Conservation (phyloP, 64 coral and sea anemone species). For the Pocillopora damicornis region DNA sequence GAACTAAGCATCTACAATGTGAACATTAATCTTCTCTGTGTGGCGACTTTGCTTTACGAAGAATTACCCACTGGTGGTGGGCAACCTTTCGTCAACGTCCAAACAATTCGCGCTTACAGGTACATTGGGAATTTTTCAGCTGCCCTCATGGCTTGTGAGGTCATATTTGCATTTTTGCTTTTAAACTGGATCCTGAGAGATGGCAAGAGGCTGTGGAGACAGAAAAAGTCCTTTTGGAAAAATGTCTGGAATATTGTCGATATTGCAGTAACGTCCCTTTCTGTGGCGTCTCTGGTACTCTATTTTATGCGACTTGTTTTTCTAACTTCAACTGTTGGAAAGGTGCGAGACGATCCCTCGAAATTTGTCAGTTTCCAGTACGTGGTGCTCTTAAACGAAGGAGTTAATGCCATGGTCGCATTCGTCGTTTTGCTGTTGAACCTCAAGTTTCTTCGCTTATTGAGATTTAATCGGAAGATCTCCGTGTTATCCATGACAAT, state of each 20-base stretch:
- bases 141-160: slow-evolving; percentile 69
- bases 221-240: slow-evolving; percentile 56
- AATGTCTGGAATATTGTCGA: slow-evolving; percentile 72
- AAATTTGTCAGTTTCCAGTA: slow-evolving; percentile 86
- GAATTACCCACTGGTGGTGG: slow-evolving; percentile 52
- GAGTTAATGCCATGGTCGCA: slow-evolving; percentile 48
- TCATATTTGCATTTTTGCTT: slow-evolving; percentile 63
- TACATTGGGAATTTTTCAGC: slow-evolving; percentile 66
- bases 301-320: slow-evolving; percentile 74
- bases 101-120: slow-evolving; percentile 75
- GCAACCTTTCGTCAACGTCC: slow-evolving; percentile 57
- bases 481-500: slow-evolving; percentile 70
- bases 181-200: slow-evolving; percentile 73
- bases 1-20: slow-evolving; percentile 84
- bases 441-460: slow-evolving; percentile 75
- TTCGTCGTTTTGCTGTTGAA: slow-evolving; percentile 56
- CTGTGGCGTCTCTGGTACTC: slow-evolving; percentile 44
- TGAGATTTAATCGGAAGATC: slow-evolving; percentile 82
- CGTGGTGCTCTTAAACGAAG: slow-evolving; percentile 76
- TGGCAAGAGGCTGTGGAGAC: slow-evolving; percentile 61
- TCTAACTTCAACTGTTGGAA: slow-evolving; percentile 29
- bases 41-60: slow-evolving; percentile 66
- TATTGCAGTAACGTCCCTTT: slow-evolving; percentile 46
- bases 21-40: slow-evolving; percentile 77
- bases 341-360: slow-evolving; percentile 50